Evolutionary conservation across 2,797 vertebrate species (phyloP).

Genomic region (Oophaga sylvatica): DNA sequence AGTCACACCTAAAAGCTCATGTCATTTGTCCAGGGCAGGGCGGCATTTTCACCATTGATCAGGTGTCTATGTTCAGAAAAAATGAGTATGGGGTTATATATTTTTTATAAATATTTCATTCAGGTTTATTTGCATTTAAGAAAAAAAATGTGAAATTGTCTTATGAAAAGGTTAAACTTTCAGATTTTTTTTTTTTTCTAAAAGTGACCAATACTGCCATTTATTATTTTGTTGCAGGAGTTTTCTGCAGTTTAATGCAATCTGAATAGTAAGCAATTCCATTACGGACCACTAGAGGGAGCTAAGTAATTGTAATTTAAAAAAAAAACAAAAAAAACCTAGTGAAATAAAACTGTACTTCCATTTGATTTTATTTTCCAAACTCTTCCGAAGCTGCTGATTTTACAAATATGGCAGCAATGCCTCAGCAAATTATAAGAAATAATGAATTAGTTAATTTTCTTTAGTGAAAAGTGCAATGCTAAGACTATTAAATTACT

Average conservation of each 20-base stretch:
- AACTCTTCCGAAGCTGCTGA: conserved; percentile 76
- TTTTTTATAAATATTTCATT: too few species aligned
- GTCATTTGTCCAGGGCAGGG: too few species aligned
- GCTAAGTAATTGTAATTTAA: conserved; percentile 90
- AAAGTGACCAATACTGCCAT: too few species aligned
- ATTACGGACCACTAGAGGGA: conserved; percentile 89
- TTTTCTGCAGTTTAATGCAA: neutral
- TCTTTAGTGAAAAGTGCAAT: conserved; percentile 80
- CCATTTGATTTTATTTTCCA: conserved; percentile 75
- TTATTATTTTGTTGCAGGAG: neutral
- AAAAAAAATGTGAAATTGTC: too few species aligned
- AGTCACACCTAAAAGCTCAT: too few species aligned
- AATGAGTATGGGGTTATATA: too few species aligned
- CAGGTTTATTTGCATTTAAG: too few species aligned
- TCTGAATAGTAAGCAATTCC: conserved; percentile 67
- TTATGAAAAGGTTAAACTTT: too few species aligned
- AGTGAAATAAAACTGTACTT: conserved; percentile 70
- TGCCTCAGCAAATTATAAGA: conserved; percentile 83
- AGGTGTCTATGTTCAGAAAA: too few species aligned
- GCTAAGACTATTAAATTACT: conserved; percentile 82
- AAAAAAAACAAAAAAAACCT: conserved; percentile 61
- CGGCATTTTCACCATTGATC: too few species aligned
- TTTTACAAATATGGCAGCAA: conserved; percentile 84
- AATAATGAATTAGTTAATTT: conserved; percentile 87
- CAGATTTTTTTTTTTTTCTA: too few species aligned